Evolutionary conservation across 2,888 invertebrate species (phyloP).

Genomic region (Odontocolon sp.): DNA sequence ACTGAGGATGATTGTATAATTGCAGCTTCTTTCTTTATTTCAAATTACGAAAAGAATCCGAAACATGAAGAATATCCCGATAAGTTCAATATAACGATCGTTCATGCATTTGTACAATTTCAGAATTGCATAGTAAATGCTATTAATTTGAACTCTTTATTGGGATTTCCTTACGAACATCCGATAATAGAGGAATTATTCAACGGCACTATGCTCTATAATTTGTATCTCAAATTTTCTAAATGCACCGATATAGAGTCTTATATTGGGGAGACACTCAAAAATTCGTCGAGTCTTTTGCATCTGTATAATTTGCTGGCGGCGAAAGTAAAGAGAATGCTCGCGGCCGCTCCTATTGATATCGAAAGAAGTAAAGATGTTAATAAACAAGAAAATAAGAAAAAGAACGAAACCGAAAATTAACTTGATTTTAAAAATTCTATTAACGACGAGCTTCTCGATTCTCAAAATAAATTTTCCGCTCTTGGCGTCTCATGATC

Average conservation of each 20-base stretch:
- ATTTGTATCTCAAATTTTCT: slow-evolving; percentile 85
- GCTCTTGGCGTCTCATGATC: slow-evolving; percentile 34
- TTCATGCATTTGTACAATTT: slow-evolving; percentile 86
- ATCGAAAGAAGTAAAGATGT: slow-evolving; percentile 41
- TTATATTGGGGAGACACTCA: slow-evolving; percentile 80
- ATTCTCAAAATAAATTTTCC: slow-evolving; percentile 65
- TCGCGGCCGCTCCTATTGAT: slow-evolving; percentile 39
- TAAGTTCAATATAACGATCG: slow-evolving; percentile 83
- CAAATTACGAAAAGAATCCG: slow-evolving; percentile 84
- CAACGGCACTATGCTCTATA: slow-evolving; percentile 90
- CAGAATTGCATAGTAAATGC: slow-evolving; percentile 85
- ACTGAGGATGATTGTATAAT: slow-evolving; percentile 83
- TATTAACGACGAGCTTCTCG: too few relatives aligned
- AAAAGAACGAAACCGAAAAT: slow-evolving; percentile 51
- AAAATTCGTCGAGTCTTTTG: slow-evolving; percentile 76
- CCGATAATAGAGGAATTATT: slow-evolving; percentile 85
- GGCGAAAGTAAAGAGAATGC: slow-evolving; percentile 62
- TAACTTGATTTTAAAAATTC: slow-evolving; percentile 57
- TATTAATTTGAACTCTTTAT: slow-evolving; percentile 85
- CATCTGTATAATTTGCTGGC: slow-evolving; percentile 70
- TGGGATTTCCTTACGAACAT: slow-evolving; percentile 83
- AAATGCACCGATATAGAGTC: slow-evolving; percentile 82
- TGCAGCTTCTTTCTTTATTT: slow-evolving; percentile 83
- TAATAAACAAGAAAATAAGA: slow-evolving; percentile 67
- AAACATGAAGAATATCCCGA: slow-evolving; percentile 83